Evolutionary conservation across 2,888 invertebrate genomes (phyloP), one percentile per base, ranked within the genome.

Genomic region (Opisthograptis luteolata): DNA sequence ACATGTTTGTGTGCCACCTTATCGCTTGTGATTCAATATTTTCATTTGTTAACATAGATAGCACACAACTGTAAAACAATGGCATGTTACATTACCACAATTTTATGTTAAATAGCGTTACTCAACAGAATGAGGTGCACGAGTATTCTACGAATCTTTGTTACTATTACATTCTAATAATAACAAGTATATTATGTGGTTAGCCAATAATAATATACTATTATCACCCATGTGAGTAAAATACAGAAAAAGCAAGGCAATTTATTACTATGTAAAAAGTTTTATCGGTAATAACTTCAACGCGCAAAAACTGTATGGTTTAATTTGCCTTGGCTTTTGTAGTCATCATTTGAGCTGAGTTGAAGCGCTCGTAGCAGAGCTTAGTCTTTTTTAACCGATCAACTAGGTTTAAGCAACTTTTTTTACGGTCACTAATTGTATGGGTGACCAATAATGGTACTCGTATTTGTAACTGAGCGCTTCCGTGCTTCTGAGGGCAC

Each of bases 41-140:
- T 52, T 43, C 30, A 41, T 62, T 56, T 19, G 53, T 37, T 36
- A n/a, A 58, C 44, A 51, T 53, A 70, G 70, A 70, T 73, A 73
- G 39, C 50, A 56, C 72, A 73, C 66, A 70, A n/a, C n/a, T n/a
- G n/a, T 61, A 58, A 10, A 27, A 28, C 8, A 41, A 41, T 40
- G 14, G 24, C 14, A 22, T 43, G 15, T 28, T 40, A 20, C 15
- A 7, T 7, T 28, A 30, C 36, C 19, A 22, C 24, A 22, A 24
- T 24, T 13, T 8, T n/a, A 14, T 4, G 24, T 14, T 22, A 24
- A 13, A n/a, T 1, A 8, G 13, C 14, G 17, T 35, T 24, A 22
- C 31, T 31, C 30, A 30, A 14, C 30, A 12, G 12, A 4, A 12
- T 12, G 27, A 9, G 12, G 17, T 19, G 8, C 9, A n/a, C 6